A percentile compares a stretch with the other conserved stretches of the same genome.
phyloP scores from a whole-genome alignment of 2,797 vertebrate species.

The Gallirallus australis region DNA sequence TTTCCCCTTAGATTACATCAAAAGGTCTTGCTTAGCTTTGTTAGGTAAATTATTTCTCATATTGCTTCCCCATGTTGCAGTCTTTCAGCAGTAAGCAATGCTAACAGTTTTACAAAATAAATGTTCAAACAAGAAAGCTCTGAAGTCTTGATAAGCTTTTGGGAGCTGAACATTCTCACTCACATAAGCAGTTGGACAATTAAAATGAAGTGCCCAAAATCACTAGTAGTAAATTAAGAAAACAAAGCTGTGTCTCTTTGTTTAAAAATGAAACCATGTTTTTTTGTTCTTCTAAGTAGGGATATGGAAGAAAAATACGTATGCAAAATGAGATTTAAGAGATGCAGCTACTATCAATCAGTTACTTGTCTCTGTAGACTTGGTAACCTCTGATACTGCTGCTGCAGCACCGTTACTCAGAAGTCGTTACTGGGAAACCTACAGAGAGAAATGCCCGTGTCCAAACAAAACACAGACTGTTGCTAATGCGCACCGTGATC shows the following conservation, averaged over 20 bases:
- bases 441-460: not conserved
- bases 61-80: not conserved
- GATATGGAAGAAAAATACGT: not conserved
- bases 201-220: not conserved
- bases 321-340: not conserved
- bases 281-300: not conserved
- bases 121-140: not conserved
- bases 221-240: not conserved
- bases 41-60: not conserved
- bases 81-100: not conserved
- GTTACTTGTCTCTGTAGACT: not conserved
- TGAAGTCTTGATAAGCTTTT: not conserved
- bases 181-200: not conserved
- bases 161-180: not conserved
- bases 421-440: not conserved
- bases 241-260: not conserved
- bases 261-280: not conserved
- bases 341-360: not conserved
- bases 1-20: not conserved
- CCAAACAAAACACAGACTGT: rapidly evolving
- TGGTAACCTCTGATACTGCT: not conserved
- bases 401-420: not conserved
- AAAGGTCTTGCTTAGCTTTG: not conserved
- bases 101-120: not conserved
- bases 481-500: rapidly evolving